Evolutionary conservation across 1,140 invertebrate genomes (phyloP).

Genomic region (Formica exsecta): DNA sequence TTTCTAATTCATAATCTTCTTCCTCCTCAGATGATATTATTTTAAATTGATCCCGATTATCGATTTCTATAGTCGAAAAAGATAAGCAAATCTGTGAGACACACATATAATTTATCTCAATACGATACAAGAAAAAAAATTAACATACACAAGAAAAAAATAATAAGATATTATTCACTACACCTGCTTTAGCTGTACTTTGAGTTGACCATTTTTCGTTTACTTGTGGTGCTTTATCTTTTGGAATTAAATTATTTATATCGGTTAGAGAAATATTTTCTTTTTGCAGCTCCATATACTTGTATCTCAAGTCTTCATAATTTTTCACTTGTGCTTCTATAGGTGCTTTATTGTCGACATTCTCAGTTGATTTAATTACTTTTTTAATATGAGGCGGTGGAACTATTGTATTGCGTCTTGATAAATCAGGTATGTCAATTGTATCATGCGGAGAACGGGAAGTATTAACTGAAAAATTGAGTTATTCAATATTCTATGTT

Average conservation of each 20-base stretch:
- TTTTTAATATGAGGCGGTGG: conserved; percentile 81
- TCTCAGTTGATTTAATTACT: conserved; percentile 74
- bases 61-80: conserved; percentile 56
- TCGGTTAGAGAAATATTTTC: conserved; percentile 57
- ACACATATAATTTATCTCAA: conserved; percentile 26
- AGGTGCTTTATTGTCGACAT: conserved; percentile 36
- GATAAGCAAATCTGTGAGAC: conserved; percentile 10
- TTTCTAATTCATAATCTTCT: conserved; percentile 76
- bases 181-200: conserved; percentile 56
- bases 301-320: conserved; percentile 76
- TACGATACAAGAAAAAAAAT: background rate
- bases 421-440: conserved; percentile 31
- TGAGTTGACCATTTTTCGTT: conserved; percentile 40
- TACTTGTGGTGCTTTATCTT: conserved; percentile 27
- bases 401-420: conserved; percentile 61
- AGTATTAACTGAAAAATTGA: conserved; percentile 56
- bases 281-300: conserved; percentile 70
- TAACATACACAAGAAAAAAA: background rate
- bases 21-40: conserved; percentile 73
- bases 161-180: conserved; percentile 8
- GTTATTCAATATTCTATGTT: conserved; percentile 1
- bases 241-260: conserved; percentile 43
- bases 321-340: conserved; percentile 66
- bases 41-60: conserved; percentile 53
- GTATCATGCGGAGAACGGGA: conserved; percentile 39